Evolutionary conservation across 2,888 invertebrate genomes (phyloP), one percentile per base, ranked within the genome.

Genomic region (Mythimna albipuncta): DNA sequence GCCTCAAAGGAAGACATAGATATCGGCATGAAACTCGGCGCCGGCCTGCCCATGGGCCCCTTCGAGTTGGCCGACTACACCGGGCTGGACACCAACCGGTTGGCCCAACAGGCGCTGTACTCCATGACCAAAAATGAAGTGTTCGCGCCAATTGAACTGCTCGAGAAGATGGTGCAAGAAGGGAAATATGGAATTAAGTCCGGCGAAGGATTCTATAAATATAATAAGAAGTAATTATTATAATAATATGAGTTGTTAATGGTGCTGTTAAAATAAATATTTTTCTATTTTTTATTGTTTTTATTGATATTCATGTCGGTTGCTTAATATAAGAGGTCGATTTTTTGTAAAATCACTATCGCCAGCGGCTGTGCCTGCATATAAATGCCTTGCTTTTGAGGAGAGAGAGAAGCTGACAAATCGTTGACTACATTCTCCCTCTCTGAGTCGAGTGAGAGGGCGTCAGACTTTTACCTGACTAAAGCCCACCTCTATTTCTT

Each of bases 1-100:
- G 98, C 98, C 0, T 96, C 97, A 6, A 97, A 97, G 0, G 93
- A 96, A 77, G 99, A 99, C 92, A 98, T 99, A 73, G 99, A 99
- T 88, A 97, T 97, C 13, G 99, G 98, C 0, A 99, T 99, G 99
- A 99, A 98, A 91, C 94, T 99, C 2, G 99, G 99, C 9, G 98
- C 98, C 19, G 98, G 98, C 0, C 97, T 98, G 92, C 99, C 99
- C 7, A 99, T 99, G 99, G 99, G 99, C 6, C 99, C 99, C 0
- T 97, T 99, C 78, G 87, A 86, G 71, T 44, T 86, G 62, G 86
- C 86, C 0, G 86, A 99, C 94, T 98, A 98, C 91, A 98, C 98
- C 0, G 99, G 99, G 0, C 94, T 98, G 19, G 99, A 99, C 91
- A 98, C 98, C 7, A 97, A 97, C 73, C 96, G 97, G 88, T 97